These are phyloP conservation scores for Temnothorax nylanderi DNA, from an alignment of 1,140 invertebrate genomes.

Conservation along the genomic window DNA sequence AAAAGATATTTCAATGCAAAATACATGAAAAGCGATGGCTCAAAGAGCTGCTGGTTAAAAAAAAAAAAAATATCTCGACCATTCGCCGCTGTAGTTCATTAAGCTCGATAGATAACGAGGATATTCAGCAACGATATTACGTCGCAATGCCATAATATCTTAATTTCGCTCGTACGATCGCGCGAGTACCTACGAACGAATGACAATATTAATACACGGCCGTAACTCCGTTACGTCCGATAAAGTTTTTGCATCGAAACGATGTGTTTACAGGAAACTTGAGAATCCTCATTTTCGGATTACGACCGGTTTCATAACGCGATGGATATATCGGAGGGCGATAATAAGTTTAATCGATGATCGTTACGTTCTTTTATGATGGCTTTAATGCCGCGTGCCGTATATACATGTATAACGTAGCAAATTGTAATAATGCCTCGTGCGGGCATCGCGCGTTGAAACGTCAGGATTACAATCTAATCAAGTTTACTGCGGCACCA, in stretches of 20 bases:
- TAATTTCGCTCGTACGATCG: constrained; percentile 5
- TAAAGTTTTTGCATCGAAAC: constrained; percentile 25
- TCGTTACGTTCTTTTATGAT: constrained; percentile 4
- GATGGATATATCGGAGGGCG: neutral
- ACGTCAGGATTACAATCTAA: constrained; percentile 55
- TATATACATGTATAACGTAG: constrained; percentile 4
- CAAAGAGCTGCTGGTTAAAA: neutral
- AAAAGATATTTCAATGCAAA: constrained; percentile 1
- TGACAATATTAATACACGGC: constrained; percentile 9
- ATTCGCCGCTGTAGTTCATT: neutral
- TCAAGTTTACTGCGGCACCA: constrained; percentile 45
- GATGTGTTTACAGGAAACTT: constrained; percentile 2
- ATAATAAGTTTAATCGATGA: constrained; percentile 54
- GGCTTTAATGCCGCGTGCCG: constrained; percentile 23
- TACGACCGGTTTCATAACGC: constrained; percentile 32
- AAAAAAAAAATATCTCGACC: neutral
- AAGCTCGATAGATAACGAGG: neutral
- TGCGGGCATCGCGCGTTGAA: constrained; percentile 18
- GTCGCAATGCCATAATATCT: neutral
- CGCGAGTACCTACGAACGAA: neutral
- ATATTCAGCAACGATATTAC: constrained; percentile 19
- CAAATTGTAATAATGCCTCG: constrained; percentile 32
- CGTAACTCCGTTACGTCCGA: constrained; percentile 7
- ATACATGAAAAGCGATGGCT: neutral
- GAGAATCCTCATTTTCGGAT: constrained; percentile 34